These are phyloP conservation scores for Diabrotica virgifera DNA, from an alignment of 1,140 invertebrate species.

Conservation along the genomic window DNA sequence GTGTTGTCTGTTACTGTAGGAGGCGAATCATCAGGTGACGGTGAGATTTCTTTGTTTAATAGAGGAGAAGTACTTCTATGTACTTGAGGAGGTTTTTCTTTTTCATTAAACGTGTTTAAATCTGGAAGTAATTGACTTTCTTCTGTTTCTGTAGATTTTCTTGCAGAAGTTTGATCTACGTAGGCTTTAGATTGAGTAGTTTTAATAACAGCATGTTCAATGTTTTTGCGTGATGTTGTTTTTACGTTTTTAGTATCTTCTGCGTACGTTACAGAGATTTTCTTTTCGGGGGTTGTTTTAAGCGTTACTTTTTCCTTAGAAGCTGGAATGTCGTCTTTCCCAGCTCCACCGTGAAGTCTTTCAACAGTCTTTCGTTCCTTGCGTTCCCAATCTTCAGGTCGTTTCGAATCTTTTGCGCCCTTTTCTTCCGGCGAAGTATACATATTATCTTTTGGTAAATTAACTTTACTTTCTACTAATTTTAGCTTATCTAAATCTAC, in stretches of 20 bases:
- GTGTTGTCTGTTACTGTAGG: constrained; percentile 10
- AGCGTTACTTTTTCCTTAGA: constrained; percentile 32
- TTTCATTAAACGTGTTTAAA: background rate
- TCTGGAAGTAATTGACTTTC: constrained; percentile 1
- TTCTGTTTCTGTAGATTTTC: background rate
- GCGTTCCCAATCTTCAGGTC: constrained; percentile 48
- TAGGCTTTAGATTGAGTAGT: constrained; percentile 3
- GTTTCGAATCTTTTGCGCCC: constrained; percentile 50
- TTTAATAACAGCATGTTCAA: constrained; percentile 11
- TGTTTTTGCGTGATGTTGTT: background rate
- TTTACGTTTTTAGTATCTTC: constrained; percentile 10
- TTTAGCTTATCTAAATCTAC: constrained; percentile 39
- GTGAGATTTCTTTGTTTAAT: constrained; percentile 38
- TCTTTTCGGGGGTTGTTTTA: constrained; percentile 33
- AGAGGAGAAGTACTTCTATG: constrained; percentile 49
- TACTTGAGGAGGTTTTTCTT: constrained; percentile 21
- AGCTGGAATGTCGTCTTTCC: constrained; percentile 41
- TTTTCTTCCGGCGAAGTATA: constrained; percentile 49
- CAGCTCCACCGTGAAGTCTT: constrained; percentile 49
- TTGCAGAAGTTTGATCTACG: background rate
- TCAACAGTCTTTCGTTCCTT: constrained; percentile 47
- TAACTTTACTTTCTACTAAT: constrained; percentile 35
- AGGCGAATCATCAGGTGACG: constrained; percentile 28
- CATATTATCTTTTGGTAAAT: constrained; percentile 38
- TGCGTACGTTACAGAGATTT: constrained; percentile 31